Base-by-base conservation (phyloP, 1,140 invertebrate genomes). In the Leptopilina boulardi region DNA sequence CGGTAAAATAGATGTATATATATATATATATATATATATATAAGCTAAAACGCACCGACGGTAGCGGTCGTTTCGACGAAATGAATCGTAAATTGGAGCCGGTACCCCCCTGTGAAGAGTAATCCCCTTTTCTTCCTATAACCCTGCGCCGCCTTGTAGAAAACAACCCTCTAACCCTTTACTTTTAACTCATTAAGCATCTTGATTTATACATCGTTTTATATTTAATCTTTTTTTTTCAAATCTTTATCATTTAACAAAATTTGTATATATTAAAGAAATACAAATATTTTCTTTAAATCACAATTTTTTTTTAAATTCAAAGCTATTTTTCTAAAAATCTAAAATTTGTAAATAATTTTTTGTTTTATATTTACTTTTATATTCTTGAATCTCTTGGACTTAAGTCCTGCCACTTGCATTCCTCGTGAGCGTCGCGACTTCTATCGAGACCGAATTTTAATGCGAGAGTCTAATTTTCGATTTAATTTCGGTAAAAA, bases 401-500 rank as follows among this genome's bases (percentile, higher is more conserved):
- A n/a, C 8, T 26, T 56, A 18, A 21, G 38, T 56, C 56, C 54
- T 73, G 86, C 84, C 85, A 88, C 66, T 81, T 82, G 86, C 86
- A 84, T 87, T 84, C 81, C 81, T 51, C 77, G 78, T 80, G 70
- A 82, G 77, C 30, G 30, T 3, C 30, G 2, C 73, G 19, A 44
- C 44, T 77, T 85, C 84, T 85, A 87, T 88, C 86, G 85, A 81
- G 79, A 84, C 82, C 85, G 87, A 82, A 88, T 89, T 88, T 89
- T 88, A 89, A 89, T 88, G 86, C 80, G 81, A 87, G 81, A 87
- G 81, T 88, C 83, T 89, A 89, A 89, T 89, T 89, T 89, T 89
- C 88, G 88, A 89, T 89, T 89, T 89, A 89, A 89, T 88, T 89
- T 88, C 88, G 87, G 86, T 88, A 89, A 88, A 88, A 88, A 89